A percentile compares a stretch with the other conserved stretches of the same genome.
phyloP scores from a whole-genome alignment of 2,113 vertebrate species.

The Gulo gulo region DNA sequence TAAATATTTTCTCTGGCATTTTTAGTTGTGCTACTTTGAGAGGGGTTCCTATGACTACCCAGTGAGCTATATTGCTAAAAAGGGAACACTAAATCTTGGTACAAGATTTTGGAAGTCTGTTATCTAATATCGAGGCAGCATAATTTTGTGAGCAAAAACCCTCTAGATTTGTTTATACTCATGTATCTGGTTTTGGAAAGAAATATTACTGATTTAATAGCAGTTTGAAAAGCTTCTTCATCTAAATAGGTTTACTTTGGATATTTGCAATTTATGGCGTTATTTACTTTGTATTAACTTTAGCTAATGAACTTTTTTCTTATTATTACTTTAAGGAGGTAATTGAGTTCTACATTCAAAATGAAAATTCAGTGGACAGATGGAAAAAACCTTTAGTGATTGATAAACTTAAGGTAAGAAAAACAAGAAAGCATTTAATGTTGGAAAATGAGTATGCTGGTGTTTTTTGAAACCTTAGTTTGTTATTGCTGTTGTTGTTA shows the following conservation, averaged over 20 bases:
- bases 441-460: not conserved
- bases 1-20: not conserved
- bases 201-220: not conserved
- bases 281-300: conserved; percentile 23
- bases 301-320: not conserved
- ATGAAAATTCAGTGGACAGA: conserved; percentile 81
- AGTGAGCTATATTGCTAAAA: not conserved
- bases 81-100: not conserved
- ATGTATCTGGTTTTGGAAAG: not conserved
- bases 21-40: not conserved
- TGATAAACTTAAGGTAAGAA: conserved; percentile 91
- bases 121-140: not conserved
- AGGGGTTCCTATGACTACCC: not conserved
- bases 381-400: conserved; percentile 90
- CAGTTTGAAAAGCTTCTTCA: not conserved
- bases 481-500: not conserved
- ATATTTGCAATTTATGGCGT: not conserved
- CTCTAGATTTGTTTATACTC: conserved; percentile 12
- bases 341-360: conserved; percentile 84
- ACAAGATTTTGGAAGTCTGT: not conserved
- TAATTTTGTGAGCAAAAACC: conserved; percentile 1
- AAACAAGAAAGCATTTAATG: not conserved
- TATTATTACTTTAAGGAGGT: conserved; percentile 86
- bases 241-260: conserved; percentile 12
- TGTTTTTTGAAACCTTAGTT: not conserved